phyloP scores from a whole-genome alignment of 2,113 vertebrate species.

The Corvus moneduloides region DNA sequence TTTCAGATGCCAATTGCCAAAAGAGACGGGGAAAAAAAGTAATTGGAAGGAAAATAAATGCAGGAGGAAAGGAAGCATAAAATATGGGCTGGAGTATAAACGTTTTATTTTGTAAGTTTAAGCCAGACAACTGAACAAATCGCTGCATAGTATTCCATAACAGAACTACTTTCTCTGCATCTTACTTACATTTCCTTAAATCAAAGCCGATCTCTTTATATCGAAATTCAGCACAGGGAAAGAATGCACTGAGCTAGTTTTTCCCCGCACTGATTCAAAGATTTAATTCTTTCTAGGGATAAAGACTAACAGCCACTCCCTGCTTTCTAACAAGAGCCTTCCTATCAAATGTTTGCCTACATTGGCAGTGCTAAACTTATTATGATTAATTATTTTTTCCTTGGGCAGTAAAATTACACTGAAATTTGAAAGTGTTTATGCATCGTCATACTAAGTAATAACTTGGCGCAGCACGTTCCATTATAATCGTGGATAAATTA shows the following conservation, averaged over 20 bases:
- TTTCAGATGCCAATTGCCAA: background rate
- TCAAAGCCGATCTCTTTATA: background rate
- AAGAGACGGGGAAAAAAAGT: background rate
- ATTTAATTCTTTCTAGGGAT: slow-evolving; percentile 34
- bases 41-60: slow-evolving; percentile 29
- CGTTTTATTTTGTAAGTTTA: background rate
- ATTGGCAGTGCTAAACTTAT: background rate
- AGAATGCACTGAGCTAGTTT: background rate
- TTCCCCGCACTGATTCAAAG: background rate
- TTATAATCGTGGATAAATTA: slow-evolving; percentile 36
- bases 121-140: background rate
- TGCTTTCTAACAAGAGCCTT: slow-evolving; percentile 32
- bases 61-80: background rate
- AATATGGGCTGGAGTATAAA: background rate
- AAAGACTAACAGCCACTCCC: background rate
- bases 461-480: slow-evolving; percentile 28
- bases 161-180: background rate
- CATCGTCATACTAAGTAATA: slow-evolving; percentile 51
- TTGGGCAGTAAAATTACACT: slow-evolving; percentile 8
- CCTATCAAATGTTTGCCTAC: slow-evolving; percentile 5
- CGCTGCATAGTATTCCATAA: background rate
- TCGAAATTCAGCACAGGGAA: slow-evolving; percentile 23
- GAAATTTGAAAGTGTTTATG: slow-evolving; percentile 44
- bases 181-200: slow-evolving; percentile 17
- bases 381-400: slow-evolving; percentile 41